A percentile compares a stretch with the other conserved stretches of the same genome.
These are phyloP conservation scores for Gadopsis bispinosus DNA, from an alignment of 2,797 vertebrate genomes.

Conservation along the genomic window DNA sequence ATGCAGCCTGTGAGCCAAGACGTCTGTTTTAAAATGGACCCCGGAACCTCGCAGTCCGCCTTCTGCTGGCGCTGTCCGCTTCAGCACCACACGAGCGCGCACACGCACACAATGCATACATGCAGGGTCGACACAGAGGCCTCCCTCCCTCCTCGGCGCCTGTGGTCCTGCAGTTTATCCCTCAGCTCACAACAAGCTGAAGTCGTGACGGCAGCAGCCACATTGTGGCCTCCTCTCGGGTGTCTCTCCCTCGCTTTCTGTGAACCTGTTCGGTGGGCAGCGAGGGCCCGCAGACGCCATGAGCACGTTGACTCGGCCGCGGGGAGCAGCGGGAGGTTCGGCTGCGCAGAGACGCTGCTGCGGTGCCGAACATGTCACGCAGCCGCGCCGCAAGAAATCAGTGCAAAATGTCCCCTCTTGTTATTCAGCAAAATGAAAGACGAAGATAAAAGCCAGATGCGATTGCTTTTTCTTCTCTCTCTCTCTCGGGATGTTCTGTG, in stretches of 20 bases:
- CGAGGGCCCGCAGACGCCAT: too few relatives aligned
- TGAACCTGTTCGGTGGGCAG: too few relatives aligned
- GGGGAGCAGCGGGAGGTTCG: too few relatives aligned
- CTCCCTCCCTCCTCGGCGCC: constrained; percentile 23
- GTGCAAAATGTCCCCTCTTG: neutral
- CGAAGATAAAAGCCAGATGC: neutral
- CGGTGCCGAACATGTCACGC: too few relatives aligned
- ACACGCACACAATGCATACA: constrained; percentile 36
- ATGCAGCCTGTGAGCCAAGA: constrained; percentile 54
- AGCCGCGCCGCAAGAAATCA: too few relatives aligned
- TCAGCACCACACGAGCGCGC: constrained; percentile 77
- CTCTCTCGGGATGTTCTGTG: constrained; percentile 50
- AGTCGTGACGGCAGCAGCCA: too few relatives aligned
- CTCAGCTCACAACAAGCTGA: too few relatives aligned
- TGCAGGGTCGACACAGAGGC: too few relatives aligned
- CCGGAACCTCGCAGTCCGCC: constrained; percentile 69
- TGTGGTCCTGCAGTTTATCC: constrained; percentile 42
- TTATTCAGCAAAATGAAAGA: neutral
- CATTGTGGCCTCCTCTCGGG: too few relatives aligned
- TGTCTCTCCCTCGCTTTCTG: too few relatives aligned
- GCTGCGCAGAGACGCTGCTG: too few relatives aligned
- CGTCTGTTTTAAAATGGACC: constrained; percentile 81
- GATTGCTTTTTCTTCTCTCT: neutral
- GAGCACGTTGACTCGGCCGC: too few relatives aligned
- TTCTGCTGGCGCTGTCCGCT: constrained; percentile 83